Base-by-base conservation (phyloP, 2,797 vertebrate species). In the Enoplosus armatus region DNA sequence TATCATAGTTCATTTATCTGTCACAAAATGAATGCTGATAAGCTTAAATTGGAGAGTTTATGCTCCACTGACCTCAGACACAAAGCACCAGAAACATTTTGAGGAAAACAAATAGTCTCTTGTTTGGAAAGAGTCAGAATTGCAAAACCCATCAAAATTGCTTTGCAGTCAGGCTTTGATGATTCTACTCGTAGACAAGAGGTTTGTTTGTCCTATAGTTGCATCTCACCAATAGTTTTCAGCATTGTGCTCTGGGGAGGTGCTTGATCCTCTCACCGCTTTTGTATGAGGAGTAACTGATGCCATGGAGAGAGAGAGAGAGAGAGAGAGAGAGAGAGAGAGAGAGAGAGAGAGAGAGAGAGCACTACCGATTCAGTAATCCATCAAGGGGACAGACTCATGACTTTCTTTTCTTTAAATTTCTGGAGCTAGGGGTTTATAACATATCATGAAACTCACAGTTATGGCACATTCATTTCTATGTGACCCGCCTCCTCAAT, bases 181-280 rank as follows among this genome's bases (percentile, higher is more conserved):
- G 55, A 68, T 79, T 76, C 47, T 45, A 51, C 15, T 26, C n/a
- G 0, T 2, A 72, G 60, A 83, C 55, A 83, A 81, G 61, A 72
- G 69, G 33, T 81, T 64, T 81, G 77, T 80, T 85, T 84, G 73
- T 84, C 75, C 56, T 63, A 9, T 76, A 48, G 64, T 60, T 63
- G 53, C 35, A 62, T 64, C 77, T 73, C 77, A 68, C 58, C 54
- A 61, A 20, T 53, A 73, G 64, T 84, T 79, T 77, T 61, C 47
- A 69, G 70, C 59, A 50, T 56, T 69, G 77, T 66, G 73, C 54
- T 65, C 31, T 50, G 48, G 73, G 82, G 90, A 89, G 82, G 86
- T 33, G 81, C 84, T 75, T 83, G 50, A 45, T 60, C 75, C 75
- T 73, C 75, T 61, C 75, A 68, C 66, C 10, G 4, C 62, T 26